Percentiles rank a stretch among this genome's conserved stretches.
Evolutionary conservation across 1,140 invertebrate genomes (phyloP).

Genomic region (Tyrophagus putrescentiae): DNA sequence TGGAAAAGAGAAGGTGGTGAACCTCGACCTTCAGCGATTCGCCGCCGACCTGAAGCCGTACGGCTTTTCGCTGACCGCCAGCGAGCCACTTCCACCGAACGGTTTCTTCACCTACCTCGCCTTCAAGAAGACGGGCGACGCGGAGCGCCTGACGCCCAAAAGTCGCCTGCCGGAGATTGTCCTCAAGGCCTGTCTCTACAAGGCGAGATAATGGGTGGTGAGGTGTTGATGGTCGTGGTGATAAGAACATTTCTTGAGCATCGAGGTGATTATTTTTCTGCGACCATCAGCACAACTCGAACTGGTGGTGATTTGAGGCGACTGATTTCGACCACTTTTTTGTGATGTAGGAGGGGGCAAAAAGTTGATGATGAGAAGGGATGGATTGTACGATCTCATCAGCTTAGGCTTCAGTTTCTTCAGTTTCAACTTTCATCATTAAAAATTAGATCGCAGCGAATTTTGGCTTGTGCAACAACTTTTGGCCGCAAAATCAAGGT

Average conservation of each 20-base stretch:
- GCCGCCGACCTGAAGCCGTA: not conserved
- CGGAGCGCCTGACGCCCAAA: not conserved
- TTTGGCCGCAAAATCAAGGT: no score
- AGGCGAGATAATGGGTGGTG: not conserved
- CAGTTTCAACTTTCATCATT: no score
- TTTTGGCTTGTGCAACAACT: no score
- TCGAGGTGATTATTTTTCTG: not conserved
- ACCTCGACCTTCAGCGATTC: no score
- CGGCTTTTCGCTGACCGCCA: slow-evolving; percentile 14
- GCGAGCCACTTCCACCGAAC: slow-evolving; percentile 16
- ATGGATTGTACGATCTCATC: no score
- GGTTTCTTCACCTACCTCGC: slow-evolving; percentile 16
- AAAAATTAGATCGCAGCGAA: no score
- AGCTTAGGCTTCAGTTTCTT: no score
- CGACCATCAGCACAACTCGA: not conserved
- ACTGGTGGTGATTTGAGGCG: no score
- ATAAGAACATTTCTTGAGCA: not conserved
- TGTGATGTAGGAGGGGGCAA: no score
- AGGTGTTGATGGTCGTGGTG: not conserved
- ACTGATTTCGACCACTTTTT: no score
- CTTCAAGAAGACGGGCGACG: not conserved
- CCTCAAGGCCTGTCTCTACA: slow-evolving; percentile 20
- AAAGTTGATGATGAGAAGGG: no score
- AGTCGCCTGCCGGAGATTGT: not conserved
- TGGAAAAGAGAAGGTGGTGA: no score